phyloP scores from a whole-genome alignment of 2,113 vertebrate genomes.

The Apeltes quadracus region DNA sequence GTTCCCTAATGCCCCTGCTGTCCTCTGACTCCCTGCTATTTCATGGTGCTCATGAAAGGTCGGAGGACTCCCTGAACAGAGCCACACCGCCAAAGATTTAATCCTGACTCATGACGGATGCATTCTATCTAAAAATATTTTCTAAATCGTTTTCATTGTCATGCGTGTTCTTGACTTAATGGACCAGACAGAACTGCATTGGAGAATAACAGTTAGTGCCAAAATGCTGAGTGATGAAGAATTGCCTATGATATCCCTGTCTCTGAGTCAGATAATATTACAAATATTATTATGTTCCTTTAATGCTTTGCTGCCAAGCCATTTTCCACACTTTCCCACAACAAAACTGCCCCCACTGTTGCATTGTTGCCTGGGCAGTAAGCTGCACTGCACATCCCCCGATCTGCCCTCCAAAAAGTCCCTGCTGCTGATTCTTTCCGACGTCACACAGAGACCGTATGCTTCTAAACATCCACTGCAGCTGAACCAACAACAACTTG shows the following conservation, averaged over 20 bases:
- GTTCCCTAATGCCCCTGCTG: no score
- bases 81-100: no score
- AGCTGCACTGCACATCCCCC: constrained; percentile 35
- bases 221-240: not conserved
- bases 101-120: no score
- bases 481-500: constrained; percentile 58
- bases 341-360: not conserved
- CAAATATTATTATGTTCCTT: no score
- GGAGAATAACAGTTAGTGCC: not conserved
- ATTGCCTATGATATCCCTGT: no score
- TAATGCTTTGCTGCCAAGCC: not conserved
- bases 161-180: no score
- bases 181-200: not conserved
- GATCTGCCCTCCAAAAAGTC: constrained; percentile 58
- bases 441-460: constrained; percentile 59
- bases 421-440: constrained; percentile 40
- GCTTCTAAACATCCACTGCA: constrained; percentile 51
- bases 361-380: not conserved
- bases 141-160: no score
- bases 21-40: no score
- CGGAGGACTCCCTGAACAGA: no score
- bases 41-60: no score
- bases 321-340: not conserved
- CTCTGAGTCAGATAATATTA: no score
- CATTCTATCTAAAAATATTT: no score